Evolutionary conservation across 1,140 invertebrate species (phyloP).

Genomic region (Macrobrachium rosenbergii): DNA sequence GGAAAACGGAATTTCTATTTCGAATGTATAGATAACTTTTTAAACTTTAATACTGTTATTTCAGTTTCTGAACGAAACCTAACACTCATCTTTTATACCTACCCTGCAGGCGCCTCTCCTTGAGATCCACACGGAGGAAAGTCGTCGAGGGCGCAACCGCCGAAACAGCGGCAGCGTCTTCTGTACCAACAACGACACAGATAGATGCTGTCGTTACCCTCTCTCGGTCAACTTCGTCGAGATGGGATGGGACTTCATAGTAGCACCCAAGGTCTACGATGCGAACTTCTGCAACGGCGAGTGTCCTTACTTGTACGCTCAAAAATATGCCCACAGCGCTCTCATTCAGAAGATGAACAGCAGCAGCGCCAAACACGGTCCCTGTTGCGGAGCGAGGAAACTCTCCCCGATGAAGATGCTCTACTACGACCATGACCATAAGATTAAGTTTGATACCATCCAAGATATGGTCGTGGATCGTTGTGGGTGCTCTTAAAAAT

Average conservation of each 20-base stretch:
- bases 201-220: slow-evolving; percentile 90
- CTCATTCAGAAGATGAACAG: slow-evolving; percentile 83
- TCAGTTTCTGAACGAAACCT: no score
- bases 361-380: slow-evolving; percentile 75
- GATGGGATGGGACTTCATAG: slow-evolving; percentile 98
- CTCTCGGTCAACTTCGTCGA: slow-evolving; percentile 96
- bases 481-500: slow-evolving; percentile 87
- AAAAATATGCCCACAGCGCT: slow-evolving; percentile 94
- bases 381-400: slow-evolving; percentile 91
- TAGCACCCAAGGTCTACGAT: slow-evolving; percentile 94
- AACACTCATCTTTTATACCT: no score
- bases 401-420: slow-evolving; percentile 92
- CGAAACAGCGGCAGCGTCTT: slow-evolving; percentile 82
- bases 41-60: no score
- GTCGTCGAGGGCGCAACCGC: slow-evolving; percentile 75
- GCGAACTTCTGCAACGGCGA: slow-evolving; percentile 97
- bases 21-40: no score
- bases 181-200: slow-evolving; percentile 77
- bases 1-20: no score
- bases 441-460: slow-evolving; percentile 89
- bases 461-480: slow-evolving; percentile 94
- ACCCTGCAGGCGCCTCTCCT: slow-evolving; percentile 82
- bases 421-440: slow-evolving; percentile 90
- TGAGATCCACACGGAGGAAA: slow-evolving; percentile 80
- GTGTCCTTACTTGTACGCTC: slow-evolving; percentile 89